Base-by-base conservation (phyloP, 2,113 vertebrate species). In the Neomonachus schauinslandi region DNA sequence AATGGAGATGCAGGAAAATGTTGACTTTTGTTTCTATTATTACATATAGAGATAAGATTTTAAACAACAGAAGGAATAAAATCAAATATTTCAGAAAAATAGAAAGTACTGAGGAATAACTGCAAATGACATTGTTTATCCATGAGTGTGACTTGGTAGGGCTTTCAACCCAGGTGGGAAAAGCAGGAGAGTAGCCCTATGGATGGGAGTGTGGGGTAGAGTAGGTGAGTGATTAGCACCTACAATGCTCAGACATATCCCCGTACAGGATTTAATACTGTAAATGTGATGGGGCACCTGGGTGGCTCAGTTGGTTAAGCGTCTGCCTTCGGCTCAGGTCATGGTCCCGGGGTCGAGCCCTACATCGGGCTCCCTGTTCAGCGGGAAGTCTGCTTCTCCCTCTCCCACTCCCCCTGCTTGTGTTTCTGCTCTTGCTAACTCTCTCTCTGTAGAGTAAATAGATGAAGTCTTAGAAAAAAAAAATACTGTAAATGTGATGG, bases 21-120 rank as follows among this genome's bases (percentile, higher is more conserved):
- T 49, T 71, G 93, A 24, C 51, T 80, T 95, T 74, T 71, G 28
- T 61, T 83, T 92, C 55, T 74, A 72, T 69, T 85, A 31, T 85
- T 85, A 72, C 9, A 22, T 13, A 57, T 14, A 31, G 83, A 87
- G 12, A 88, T 16, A 88, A 90, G 13, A 93, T 11, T 76, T 65
- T 69, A 59, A 84, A 82, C 11, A 85, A 46, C 18, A 19, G n/a
- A 49, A 83, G 28, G 24, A 83, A 85, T 57, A 71, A 86, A 79
- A 86, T 57, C 1, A 59, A 53, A n/a, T 61, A 26, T 42, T 85
- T 84, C 42, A 59, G 21, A 51, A 92, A 93, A 86, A 72, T 31
- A 26, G 4, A 67, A 24, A 63, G 1, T 51, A 33, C 26, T 57
- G 36, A 84, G 28, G n/a, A 71, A 18, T n/a, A 74, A 65, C 63